Percentiles rank a stretch among this genome's conserved stretches.
Conservation (phyloP, 2,113 vertebrate genomes). For the Neopipo cinnamomea region DNA sequence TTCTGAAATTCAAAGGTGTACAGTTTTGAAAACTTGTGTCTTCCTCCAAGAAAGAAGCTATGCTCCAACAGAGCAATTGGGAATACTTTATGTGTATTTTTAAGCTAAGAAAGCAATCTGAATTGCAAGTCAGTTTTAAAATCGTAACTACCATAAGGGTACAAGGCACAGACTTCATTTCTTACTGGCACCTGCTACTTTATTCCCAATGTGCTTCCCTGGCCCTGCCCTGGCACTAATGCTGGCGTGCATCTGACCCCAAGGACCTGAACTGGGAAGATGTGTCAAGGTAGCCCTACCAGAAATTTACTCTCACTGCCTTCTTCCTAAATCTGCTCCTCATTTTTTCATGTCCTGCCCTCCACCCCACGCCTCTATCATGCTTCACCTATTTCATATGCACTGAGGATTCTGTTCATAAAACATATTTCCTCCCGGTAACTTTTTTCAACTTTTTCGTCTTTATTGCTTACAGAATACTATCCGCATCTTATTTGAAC, state of each 20-base stretch:
- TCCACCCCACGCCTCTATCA: neutral
- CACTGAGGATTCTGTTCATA: neutral
- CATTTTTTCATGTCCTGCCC: neutral
- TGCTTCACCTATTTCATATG: neutral
- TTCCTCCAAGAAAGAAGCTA: neutral
- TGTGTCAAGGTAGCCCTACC: neutral
- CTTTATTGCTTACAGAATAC: neutral
- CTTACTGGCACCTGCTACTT: neutral
- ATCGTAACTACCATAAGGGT: neutral
- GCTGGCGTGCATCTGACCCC: neutral
- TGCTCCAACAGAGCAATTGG: neutral
- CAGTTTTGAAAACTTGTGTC: neutral
- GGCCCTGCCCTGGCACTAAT: neutral
- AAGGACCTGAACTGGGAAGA: neutral
- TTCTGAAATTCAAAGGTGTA: neutral
- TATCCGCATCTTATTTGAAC: neutral
- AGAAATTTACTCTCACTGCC: neutral
- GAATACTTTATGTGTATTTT: neutral
- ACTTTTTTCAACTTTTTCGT: neutral
- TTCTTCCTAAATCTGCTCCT: neutral
- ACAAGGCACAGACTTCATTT: neutral
- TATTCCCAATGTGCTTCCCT: neutral
- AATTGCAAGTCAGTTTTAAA: neutral
- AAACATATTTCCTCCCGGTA: neutral
- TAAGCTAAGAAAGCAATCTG: neutral